Base-by-base conservation (phyloP, 2,888 invertebrate species). In the Arrhopalites spinosus region DNA sequence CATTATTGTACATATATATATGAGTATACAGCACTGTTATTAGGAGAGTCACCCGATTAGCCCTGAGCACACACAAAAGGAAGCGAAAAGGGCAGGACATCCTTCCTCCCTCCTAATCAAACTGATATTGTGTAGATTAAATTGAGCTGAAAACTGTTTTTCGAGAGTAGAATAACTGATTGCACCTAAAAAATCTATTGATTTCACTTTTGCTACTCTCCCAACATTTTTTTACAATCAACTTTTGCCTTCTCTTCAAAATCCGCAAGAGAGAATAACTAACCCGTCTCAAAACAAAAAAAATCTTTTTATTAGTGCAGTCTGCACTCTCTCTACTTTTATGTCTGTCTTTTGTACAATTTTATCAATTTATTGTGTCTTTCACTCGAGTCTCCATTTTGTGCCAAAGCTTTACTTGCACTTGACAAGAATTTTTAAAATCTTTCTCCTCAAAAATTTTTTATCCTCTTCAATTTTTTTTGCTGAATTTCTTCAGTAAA, bases 111-210 rank as follows among this genome's bases (percentile, higher is more conserved):
- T 77, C 78, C 75, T 79, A 79, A 79, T 79, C 79, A 79, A 78
- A 76, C 73, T 56, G 71, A 78, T 78, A 79, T 79, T 79, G 79
- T 79, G 74, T 75, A 36, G 75, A 75, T 78, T 77, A 79, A 79
- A 79, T 79, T 79, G 79, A 79, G 79, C 79, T 79, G 77, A 78
- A 79, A 78, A 78, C 72, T 74, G 67, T 59, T 70, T 74, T 78
- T 77, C 79, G 76, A 74, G 77, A 76, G 75, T 64, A 75, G 79
- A 79, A 79, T 79, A 76, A 75, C 70, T 72, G 71, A 72, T 72
- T 68, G 30, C 56, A 20, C 27, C 30, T 8, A 30, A 53, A 36
- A n/a, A 13, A 50, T 20, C 59, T 59, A 43, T 73, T 66, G 27
- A 30, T 47, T 66, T 63, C 56, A 30, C 29, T 63, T 30, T 36